Conservation (phyloP, 2,888 invertebrate genomes). For the Adelphocoris suturalis region DNA sequence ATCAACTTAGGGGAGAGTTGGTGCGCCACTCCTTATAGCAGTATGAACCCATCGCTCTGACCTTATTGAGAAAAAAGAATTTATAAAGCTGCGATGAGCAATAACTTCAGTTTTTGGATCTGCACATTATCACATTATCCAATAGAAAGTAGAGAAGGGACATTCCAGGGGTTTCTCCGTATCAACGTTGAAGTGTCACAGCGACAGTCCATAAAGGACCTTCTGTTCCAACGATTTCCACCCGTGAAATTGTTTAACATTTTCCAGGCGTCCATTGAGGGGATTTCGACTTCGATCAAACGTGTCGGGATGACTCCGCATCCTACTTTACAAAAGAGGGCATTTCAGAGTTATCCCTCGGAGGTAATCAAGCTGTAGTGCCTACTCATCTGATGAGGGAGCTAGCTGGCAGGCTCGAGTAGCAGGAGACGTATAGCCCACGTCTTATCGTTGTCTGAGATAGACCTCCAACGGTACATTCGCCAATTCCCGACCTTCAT, state of each 20-base stretch:
- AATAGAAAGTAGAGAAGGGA: no score
- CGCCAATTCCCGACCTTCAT: background rate
- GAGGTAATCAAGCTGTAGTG: background rate
- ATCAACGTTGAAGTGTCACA: no score
- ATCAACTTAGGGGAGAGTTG: no score
- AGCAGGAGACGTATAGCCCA: conserved; percentile 9
- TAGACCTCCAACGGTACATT: background rate
- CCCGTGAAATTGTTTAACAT: background rate
- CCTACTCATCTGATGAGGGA: conserved; percentile 25
- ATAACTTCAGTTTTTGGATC: no score
- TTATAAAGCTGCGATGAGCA: no score
- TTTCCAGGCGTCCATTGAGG: background rate
- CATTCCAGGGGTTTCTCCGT: no score
- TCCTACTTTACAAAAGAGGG: background rate
- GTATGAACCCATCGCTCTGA: no score
- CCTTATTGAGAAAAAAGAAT: no score
- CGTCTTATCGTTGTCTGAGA: conserved; percentile 23
- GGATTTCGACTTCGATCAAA: background rate
- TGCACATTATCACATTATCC: no score
- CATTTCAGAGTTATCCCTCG: background rate
- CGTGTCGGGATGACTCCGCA: conserved; percentile 2
- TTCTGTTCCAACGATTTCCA: no score
- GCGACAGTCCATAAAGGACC: no score
- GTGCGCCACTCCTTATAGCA: no score
- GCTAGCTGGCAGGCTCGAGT: background rate